These are phyloP conservation scores for Drymodes brunneopygia DNA, from an alignment of 2,113 vertebrate genomes.

Conservation along the genomic window DNA sequence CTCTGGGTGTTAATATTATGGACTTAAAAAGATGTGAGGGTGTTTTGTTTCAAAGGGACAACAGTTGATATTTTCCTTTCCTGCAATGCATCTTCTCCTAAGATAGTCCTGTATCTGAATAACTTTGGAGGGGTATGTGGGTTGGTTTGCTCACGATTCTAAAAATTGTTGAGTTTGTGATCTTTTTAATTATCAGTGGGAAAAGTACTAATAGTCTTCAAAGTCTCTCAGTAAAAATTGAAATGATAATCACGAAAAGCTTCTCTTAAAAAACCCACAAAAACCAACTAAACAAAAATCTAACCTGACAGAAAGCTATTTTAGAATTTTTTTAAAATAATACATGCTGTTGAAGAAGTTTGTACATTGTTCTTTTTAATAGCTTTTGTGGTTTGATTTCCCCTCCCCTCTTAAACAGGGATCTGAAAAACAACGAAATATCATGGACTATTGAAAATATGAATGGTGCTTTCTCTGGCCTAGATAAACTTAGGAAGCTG, in stretches of 20 bases:
- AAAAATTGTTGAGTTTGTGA: not conserved
- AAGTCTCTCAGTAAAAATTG: not conserved
- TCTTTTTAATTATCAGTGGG: not conserved
- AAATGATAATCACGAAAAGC: not conserved
- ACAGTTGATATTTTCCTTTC: not conserved
- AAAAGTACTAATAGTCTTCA: not conserved
- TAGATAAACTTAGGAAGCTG: conserved; percentile 88
- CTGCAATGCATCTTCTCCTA: not conserved
- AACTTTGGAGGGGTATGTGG: not conserved
- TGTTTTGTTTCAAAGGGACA: not conserved
- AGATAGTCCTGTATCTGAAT: not conserved
- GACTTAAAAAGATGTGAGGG: not conserved
- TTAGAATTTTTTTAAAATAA: not conserved
- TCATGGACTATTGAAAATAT: conserved; percentile 98
- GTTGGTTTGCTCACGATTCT: not conserved
- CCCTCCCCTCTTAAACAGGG: conserved; percentile 64
- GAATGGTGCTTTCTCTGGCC: conserved; percentile 95
- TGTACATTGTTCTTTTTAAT: not conserved
- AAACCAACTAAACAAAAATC: not conserved
- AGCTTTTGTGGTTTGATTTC: not conserved
- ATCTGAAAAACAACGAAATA: conserved; percentile 94
- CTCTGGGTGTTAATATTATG: not conserved
- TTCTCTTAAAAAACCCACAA: not conserved
- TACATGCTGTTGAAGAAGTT: not conserved
- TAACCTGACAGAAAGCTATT: not conserved